Evolutionary conservation across 2,888 invertebrate species (phyloP), one percentile per base, ranked within the genome.

Genomic region (Drosophila mercatorum): DNA sequence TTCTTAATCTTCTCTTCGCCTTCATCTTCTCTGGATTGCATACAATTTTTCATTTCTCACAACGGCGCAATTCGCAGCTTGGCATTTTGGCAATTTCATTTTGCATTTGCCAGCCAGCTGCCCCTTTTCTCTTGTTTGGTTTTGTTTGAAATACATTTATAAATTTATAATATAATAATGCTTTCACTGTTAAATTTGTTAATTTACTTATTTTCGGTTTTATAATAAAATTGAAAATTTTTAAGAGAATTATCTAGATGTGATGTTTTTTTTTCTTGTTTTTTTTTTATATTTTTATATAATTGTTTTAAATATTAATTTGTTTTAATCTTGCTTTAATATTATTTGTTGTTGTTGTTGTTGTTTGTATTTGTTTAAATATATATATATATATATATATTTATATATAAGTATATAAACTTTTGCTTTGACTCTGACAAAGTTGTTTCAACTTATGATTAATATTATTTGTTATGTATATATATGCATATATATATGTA

Each of bases 201-300:
- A 79, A 79, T 80, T 80, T 80, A 79, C 78, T 81, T 82, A 81
- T 74, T 77, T 83, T 80, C 73, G 70, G 83, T 90, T 89, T 87
- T 81, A 82, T 89, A 89, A 91, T 89, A 91, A 89, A 89, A 91
- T 90, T 90, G 75, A 91, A 89, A 90, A 83, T 88, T 89, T 88
- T 85, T 82, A 89, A 89, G 90, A 90, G 90, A 85, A 89, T 91
- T 90, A 90, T 89, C 89, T 90, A 90, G 86, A 81, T 81, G 88
- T 91, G 87, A 82, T 78, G 74, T 78, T 77, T 61, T 65, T 52
- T 73, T 73, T 65, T 56, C 56, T 75, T 63, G 60, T 57, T 69
- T 64, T 55, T 53, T 47, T 44, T 66, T 47, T 66, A 63, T 69
- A 57, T 64, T 78, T 36, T 72, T 61, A 64, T 80, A 22, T 36